phyloP scores from a whole-genome alignment of 2,888 invertebrate genomes.

The Carcina quercana region DNA sequence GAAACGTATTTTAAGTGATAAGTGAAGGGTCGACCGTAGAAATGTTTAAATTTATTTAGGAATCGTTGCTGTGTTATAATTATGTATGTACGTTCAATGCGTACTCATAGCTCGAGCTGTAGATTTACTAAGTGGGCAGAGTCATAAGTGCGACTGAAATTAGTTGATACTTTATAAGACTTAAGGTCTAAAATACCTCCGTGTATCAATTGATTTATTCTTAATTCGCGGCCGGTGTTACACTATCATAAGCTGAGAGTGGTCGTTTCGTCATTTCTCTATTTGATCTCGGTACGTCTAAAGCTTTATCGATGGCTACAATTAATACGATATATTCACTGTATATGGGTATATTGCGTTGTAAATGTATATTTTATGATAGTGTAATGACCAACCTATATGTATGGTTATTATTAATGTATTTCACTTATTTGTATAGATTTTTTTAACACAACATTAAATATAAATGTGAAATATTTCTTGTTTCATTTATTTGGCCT shows the following conservation, averaged over 20 bases:
- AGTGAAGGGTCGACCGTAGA: slow-evolving; percentile 48
- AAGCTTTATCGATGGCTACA: slow-evolving; percentile 14
- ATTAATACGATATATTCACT: slow-evolving; percentile 20
- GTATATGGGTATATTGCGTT: too few relatives aligned
- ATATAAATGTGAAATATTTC: slow-evolving; percentile 67
- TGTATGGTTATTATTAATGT: slow-evolving; percentile 62
- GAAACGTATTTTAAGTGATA: slow-evolving; percentile 47
- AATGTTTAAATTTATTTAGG: slow-evolving; percentile 53
- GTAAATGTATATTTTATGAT: too few relatives aligned
- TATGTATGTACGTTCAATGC: slow-evolving; percentile 38
- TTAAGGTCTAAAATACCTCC: slow-evolving; percentile 70
- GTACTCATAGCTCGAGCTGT: slow-evolving; percentile 31
- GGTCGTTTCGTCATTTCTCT: slow-evolving; percentile 15
- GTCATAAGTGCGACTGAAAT: slow-evolving; percentile 58
- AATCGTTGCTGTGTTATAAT: slow-evolving; percentile 53
- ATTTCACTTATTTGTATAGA: slow-evolving; percentile 72
- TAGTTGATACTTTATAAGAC: slow-evolving; percentile 63
- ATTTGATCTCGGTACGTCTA: slow-evolving; percentile 14
- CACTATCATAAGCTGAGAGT: slow-evolving; percentile 35
- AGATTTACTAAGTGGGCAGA: slow-evolving; percentile 33
- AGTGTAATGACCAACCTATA: slow-evolving; percentile 45
- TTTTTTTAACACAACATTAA: slow-evolving; percentile 74
- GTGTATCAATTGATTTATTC: slow-evolving; percentile 70
- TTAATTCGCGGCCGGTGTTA: slow-evolving; percentile 52
- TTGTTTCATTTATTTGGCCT: slow-evolving; percentile 33